A percentile compares a stretch with the other conserved stretches of the same genome.
phyloP scores from a whole-genome alignment of 1,140 invertebrate species.

The Lasioglossum baleicum region DNA sequence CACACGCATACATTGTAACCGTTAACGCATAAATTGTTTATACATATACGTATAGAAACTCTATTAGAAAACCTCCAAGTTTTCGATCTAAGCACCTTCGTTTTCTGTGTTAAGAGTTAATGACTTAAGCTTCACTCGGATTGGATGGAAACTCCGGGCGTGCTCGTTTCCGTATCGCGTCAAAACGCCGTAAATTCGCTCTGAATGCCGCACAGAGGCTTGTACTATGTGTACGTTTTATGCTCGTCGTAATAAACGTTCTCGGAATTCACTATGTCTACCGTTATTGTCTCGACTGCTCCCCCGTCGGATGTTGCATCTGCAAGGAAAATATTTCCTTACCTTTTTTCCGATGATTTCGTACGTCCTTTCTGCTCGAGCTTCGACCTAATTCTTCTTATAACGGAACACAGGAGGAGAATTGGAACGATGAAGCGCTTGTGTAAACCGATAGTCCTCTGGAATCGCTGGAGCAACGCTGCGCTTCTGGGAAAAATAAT shows the following conservation, averaged over 20 bases:
- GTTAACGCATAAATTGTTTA: too few species aligned
- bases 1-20: background rate
- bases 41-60: too few species aligned
- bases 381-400: background rate
- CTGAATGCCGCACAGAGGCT: constrained; percentile 57
- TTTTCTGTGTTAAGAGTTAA: background rate
- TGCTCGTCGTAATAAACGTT: constrained; percentile 57
- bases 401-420: background rate
- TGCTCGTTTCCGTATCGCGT: constrained; percentile 39
- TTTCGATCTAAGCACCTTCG: background rate
- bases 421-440: background rate
- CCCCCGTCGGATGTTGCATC: background rate
- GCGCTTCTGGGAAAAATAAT: too few species aligned
- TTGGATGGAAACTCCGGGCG: constrained; percentile 6
- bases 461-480: too few species aligned
- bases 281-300: constrained; percentile 8
- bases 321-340: too few species aligned
- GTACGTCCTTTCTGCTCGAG: too few species aligned
- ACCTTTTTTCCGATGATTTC: too few species aligned
- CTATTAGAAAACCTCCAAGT: too few species aligned
- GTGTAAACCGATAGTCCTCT: background rate
- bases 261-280: constrained; percentile 36
- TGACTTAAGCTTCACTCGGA: background rate
- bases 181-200: constrained; percentile 34
- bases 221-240: constrained; percentile 56